These are phyloP conservation scores for Heliconius sara DNA, from an alignment of 2,888 invertebrate species.

Conservation along the genomic window DNA sequence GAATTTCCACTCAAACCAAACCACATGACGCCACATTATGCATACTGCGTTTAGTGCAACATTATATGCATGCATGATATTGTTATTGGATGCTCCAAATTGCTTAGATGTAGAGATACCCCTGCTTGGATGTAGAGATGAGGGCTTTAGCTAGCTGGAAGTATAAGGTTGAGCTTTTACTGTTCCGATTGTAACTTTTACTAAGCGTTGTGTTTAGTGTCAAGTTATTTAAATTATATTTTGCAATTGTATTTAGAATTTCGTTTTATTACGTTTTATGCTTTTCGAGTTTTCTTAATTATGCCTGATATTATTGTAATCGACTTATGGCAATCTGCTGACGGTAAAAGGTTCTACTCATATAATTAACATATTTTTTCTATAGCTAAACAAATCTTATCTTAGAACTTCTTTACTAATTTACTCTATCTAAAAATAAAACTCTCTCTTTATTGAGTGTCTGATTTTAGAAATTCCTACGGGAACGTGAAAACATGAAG, in stretches of 20 bases:
- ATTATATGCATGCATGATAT: conserved; percentile 45
- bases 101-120: not conserved
- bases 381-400: too few species aligned
- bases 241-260: not conserved
- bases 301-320: not conserved
- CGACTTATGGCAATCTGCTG: not conserved
- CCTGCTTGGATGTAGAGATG: conserved; percentile 3
- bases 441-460: too few species aligned
- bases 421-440: too few species aligned
- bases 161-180: conserved; percentile 12
- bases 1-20: conserved; percentile 56
- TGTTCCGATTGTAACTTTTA: conserved; percentile 19
- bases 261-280: not conserved
- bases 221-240: not conserved
- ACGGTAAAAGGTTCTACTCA: not conserved
- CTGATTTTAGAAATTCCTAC: too few species aligned
- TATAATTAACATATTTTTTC: too few species aligned
- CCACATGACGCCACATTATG: conserved; percentile 78
- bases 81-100: conserved; percentile 42
- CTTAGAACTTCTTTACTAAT: too few species aligned
- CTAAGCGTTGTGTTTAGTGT: not conserved
- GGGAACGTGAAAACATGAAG: too few species aligned
- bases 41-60: conserved; percentile 74
- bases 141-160: not conserved
- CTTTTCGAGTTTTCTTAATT: not conserved